These are phyloP conservation scores for Leucophenga maculata DNA, from an alignment of 2,888 invertebrate genomes.

Conservation along the genomic window DNA sequence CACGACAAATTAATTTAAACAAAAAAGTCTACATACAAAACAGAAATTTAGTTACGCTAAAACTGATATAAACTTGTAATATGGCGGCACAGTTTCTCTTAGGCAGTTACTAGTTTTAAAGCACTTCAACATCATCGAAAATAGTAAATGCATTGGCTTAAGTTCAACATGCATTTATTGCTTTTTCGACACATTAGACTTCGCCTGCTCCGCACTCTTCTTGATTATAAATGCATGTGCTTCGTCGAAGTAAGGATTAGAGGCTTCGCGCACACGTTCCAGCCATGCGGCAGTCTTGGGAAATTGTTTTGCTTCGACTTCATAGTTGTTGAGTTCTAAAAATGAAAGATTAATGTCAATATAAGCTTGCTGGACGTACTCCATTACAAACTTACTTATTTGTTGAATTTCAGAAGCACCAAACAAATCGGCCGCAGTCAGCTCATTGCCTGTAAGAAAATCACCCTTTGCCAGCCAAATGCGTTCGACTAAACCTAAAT, in stretches of 20 bases:
- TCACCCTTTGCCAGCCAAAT: constrained; percentile 74
- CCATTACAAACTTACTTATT: constrained; percentile 74
- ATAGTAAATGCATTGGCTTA: no score
- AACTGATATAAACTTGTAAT: no score
- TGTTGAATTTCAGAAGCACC: constrained; percentile 80
- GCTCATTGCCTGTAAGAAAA: constrained; percentile 75
- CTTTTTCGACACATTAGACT: not conserved
- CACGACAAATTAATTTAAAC: no score
- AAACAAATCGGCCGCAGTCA: constrained; percentile 82
- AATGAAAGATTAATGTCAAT: constrained; percentile 36
- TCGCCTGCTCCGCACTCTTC: constrained; percentile 54
- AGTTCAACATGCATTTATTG: no score
- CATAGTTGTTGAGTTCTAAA: constrained; percentile 78
- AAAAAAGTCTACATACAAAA: no score
- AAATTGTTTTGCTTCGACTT: constrained; percentile 75
- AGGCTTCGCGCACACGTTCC: constrained; percentile 75
- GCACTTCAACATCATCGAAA: no score
- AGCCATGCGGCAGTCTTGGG: constrained; percentile 78
- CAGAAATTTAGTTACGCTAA: no score
- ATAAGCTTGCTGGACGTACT: no score
- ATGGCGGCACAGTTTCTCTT: no score
- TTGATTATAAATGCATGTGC: constrained; percentile 76
- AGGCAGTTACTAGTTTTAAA: no score
- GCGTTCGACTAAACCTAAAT: constrained; percentile 75
- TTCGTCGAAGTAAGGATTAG: constrained; percentile 78